These are phyloP conservation scores for Heteronetta atricapilla DNA, from an alignment of 2,113 vertebrate species.

Conservation along the genomic window DNA sequence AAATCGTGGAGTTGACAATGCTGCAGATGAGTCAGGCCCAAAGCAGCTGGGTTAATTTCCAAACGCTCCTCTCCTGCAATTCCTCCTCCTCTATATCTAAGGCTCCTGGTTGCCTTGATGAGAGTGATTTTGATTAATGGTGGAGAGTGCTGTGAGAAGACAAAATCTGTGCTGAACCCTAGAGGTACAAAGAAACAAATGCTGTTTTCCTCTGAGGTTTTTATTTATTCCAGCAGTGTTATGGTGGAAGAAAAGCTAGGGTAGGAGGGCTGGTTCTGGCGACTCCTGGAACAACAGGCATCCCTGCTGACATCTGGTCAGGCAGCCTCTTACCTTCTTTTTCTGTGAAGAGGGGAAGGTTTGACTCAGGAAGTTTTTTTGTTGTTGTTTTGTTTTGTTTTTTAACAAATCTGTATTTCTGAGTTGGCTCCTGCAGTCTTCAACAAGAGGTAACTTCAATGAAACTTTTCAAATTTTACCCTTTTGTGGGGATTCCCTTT, in stretches of 20 bases:
- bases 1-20: background rate
- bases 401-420: background rate
- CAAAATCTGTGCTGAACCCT: background rate
- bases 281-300: background rate
- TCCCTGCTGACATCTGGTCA: background rate
- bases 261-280: background rate
- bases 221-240: background rate
- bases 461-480: background rate
- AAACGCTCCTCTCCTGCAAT: background rate
- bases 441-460: background rate
- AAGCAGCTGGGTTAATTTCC: background rate
- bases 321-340: background rate
- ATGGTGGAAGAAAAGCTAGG: background rate
- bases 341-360: background rate
- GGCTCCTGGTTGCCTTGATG: background rate
- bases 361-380: background rate
- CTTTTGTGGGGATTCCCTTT: background rate
- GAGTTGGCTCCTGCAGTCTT: background rate
- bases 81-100: background rate
- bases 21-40: background rate
- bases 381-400: too few relatives aligned
- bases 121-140: background rate
- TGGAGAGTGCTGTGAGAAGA: background rate
- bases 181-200: background rate
- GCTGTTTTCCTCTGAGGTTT: background rate